Evolutionary conservation across 2,113 vertebrate species (phyloP).

Genomic region (Dasypus novemcinctus): DNA sequence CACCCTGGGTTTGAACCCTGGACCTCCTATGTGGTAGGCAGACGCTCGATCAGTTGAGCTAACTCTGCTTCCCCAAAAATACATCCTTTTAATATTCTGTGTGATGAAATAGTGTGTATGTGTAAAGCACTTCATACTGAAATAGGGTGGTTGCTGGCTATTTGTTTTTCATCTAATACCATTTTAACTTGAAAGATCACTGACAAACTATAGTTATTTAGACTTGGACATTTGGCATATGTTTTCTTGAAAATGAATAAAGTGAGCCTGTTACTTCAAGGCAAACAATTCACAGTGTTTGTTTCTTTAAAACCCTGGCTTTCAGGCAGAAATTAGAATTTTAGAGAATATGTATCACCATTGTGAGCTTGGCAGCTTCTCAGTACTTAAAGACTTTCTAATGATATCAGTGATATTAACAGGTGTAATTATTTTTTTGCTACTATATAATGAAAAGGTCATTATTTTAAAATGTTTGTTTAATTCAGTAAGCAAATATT

Average conservation of each 20-base stretch:
- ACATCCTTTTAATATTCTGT: slow-evolving; percentile 15
- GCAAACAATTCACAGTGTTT: background rate
- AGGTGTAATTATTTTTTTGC: background rate
- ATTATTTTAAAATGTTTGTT: background rate
- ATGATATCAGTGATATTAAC: background rate
- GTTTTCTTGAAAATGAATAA: slow-evolving; percentile 20
- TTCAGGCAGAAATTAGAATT: slow-evolving; percentile 16
- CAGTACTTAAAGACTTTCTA: slow-evolving; percentile 30
- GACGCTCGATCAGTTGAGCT: no score
- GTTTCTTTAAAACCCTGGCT: background rate
- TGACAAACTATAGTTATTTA: background rate
- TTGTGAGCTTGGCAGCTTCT: background rate
- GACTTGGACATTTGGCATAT: background rate
- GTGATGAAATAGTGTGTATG: background rate
- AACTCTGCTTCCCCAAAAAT: no score
- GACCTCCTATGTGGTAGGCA: no score
- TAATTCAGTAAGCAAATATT: slow-evolving; percentile 17
- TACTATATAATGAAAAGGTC: background rate
- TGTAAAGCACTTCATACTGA: background rate
- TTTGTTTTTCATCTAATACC: background rate
- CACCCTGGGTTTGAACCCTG: no score
- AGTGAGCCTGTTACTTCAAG: background rate
- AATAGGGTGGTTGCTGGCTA: background rate
- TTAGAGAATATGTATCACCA: background rate
- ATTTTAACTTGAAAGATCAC: slow-evolving; percentile 39